phyloP scores from a whole-genome alignment of 2,797 vertebrate genomes.

The Mastacembelus armatus region DNA sequence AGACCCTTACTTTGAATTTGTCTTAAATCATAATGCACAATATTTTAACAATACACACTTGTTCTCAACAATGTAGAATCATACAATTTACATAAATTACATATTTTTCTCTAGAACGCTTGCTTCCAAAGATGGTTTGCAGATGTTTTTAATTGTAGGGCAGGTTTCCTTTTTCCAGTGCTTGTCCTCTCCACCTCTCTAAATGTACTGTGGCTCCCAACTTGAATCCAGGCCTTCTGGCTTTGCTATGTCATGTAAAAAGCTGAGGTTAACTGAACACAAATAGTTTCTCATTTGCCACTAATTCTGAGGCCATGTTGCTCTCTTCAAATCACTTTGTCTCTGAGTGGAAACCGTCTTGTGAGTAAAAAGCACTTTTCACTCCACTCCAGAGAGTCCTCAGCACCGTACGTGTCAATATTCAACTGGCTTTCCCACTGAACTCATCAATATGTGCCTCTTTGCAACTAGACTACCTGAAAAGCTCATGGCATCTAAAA shows the following conservation, averaged over 20 bases:
- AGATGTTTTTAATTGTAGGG: conserved; percentile 37
- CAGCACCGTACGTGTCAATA: conserved; percentile 29
- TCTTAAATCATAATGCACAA: too few relatives aligned
- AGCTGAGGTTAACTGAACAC: conserved; percentile 39
- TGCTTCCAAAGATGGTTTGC: conserved; percentile 41
- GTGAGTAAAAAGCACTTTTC: conserved; percentile 39
- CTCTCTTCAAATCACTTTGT: conserved; percentile 36
- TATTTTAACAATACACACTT: conserved; percentile 25
- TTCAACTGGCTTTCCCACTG: conserved; percentile 30
- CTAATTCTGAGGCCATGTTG: conserved; percentile 33
- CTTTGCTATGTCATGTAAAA: conserved; percentile 51
- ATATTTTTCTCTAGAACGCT: conserved; percentile 1
- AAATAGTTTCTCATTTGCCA: conserved; percentile 35
- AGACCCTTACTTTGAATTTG: too few relatives aligned
- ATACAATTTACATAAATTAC: conserved; percentile 35
- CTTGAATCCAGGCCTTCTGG: conserved; percentile 5
- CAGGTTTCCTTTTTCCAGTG: conserved; percentile 18
- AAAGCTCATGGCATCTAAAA: conserved; percentile 19
- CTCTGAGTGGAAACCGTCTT: conserved; percentile 43
- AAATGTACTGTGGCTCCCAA: conserved; percentile 21
- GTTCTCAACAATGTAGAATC: conserved; percentile 16
- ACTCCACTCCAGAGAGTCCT: conserved; percentile 32
- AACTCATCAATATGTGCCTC: conserved; percentile 40
- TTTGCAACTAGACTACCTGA: conserved; percentile 43
- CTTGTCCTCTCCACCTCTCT: conserved; percentile 11